Evolutionary conservation across 2,797 vertebrate species (phyloP), one percentile per base, ranked within the genome.

Genomic region (Lutjanus campechanus): DNA sequence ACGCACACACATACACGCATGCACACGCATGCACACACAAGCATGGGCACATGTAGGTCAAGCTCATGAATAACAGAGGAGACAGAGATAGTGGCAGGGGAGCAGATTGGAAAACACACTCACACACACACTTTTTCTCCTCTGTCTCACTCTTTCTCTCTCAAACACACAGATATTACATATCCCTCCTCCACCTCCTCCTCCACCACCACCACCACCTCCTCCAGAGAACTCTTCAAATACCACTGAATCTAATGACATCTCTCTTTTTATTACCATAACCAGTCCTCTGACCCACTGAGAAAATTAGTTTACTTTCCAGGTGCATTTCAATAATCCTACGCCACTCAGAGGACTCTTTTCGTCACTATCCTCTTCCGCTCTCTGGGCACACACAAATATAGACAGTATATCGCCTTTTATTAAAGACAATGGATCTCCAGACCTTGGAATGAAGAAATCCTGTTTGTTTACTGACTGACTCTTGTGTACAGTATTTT

Each of bases 211-310:
- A 0, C 66, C 63, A 29, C 76, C 47, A 11, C 51, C 79, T 41
- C 63, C 83, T 53, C 81, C 74, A 16, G 78, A 88, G 81, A 85
- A 85, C 87, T 89, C 82, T 85, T 85, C 89, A 91, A 93, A 91
- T 89, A 91, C 86, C 76, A 81, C 85, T 69, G 87, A 76, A 87
- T 92, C 86, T 92, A 94, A 94, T 92, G 87, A 88, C 91, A 88
- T 91, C 89, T 82, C 84, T 85, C 85, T 81, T 89, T 92, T 92
- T 92, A 94, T 93, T 92, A 91, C 85, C 91, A 91, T 90, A 91
- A 92, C 84, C 87, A 90, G 86, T 88, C 85, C 86, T 92, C 86
- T 90, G 92, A 94, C 89, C 90, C 54, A 0, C 50, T 5, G 75
- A 89, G 85, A 85, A 90, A 90, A 92, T 93, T 25, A 82, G 87